Evolutionary conservation across 2,888 invertebrate species (phyloP), one percentile per base, ranked within the genome.

Genomic region (Rhabditoides inermis): DNA sequence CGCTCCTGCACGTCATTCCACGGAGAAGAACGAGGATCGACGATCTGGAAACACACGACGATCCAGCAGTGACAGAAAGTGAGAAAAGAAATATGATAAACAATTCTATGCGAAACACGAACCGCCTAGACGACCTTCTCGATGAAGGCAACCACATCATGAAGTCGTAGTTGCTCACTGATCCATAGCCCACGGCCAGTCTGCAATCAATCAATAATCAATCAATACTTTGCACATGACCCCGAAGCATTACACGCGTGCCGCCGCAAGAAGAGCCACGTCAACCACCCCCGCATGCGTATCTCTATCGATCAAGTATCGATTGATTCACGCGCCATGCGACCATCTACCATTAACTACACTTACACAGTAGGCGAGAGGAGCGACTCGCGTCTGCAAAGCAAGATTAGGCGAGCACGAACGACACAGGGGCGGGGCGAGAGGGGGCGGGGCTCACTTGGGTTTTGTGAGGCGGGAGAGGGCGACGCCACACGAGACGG

Each of bases 401-500:
- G 3, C 15, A 3, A 22, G 36, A 39, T 18, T 20, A 25, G 40
- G 30, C 3, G 12, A 23, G 15, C 22, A 36, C 2, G 32, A 44
- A 26, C 5, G 7, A 47, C 18, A 35, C 2, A 36, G 20, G 36
- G 37, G 12, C 5, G 30, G 20, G 18, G 15, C 10, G 37, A 18
- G 18, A 44, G 20, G 18, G 15, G 18, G 40, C 15, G 22, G 25
- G 12, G n/a, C 56, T 49, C 18, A 66, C 66, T 66, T 66, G 32
- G 66, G 64, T 49, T 62, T 62, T 2, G 62, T 64, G 27, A 66
- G 51, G 39, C 58, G 60, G 49, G 56, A 63, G 45, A 66, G 52
- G 10, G 58, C 58, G 35, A 61, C 50, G 7, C 62, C 57, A 39
- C 64, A 64, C 7, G 55, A 58, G n/a, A 64, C 41, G 12, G 66